phyloP scores from a whole-genome alignment of 2,888 invertebrate species.

The Leucania comma region DNA sequence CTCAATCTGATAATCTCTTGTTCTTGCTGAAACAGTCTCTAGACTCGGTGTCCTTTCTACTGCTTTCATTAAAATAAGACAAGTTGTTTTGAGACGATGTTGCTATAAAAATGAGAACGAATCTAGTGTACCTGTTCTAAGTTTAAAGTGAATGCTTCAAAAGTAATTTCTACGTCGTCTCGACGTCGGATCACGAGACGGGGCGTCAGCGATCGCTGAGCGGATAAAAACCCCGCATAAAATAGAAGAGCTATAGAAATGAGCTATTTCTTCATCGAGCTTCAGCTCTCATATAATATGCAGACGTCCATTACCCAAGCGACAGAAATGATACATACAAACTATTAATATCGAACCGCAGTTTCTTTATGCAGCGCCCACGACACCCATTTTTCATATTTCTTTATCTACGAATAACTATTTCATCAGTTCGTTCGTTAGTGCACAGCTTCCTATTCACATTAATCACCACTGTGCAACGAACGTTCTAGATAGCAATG shows the following conservation, averaged over 20 bases:
- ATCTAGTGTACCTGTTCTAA: slow-evolving; percentile 40
- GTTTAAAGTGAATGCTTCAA: slow-evolving; percentile 55
- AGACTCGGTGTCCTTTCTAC: slow-evolving; percentile 32
- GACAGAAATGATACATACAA: slow-evolving; percentile 13
- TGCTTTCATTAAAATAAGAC: slow-evolving; percentile 47
- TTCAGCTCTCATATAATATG: slow-evolving; percentile 37
- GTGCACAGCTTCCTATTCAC: slow-evolving; percentile 29
- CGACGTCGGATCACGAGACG: slow-evolving; percentile 13
- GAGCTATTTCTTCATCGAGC: slow-evolving; percentile 44
- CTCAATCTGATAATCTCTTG: slow-evolving; percentile 29
- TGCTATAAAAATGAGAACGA: slow-evolving; percentile 42
- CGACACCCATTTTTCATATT: slow-evolving; percentile 50
- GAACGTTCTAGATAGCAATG: slow-evolving; percentile 23
- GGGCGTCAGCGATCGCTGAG: slow-evolving; percentile 25
- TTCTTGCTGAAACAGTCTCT: slow-evolving; percentile 8
- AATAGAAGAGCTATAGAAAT: slow-evolving; percentile 26
- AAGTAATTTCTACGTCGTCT: slow-evolving; percentile 41
- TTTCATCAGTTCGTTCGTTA: slow-evolving; percentile 38
- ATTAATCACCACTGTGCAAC: slow-evolving; percentile 42
- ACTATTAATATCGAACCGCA: slow-evolving; percentile 23
- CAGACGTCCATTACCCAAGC: slow-evolving; percentile 29
- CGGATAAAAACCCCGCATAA: slow-evolving; percentile 47
- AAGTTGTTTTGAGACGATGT: slow-evolving; percentile 21
- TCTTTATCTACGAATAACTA: slow-evolving; percentile 40
- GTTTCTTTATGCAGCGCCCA: slow-evolving; percentile 32